Base-by-base conservation (phyloP, 1,140 invertebrate genomes). In the Kradibia gibbosae region DNA sequence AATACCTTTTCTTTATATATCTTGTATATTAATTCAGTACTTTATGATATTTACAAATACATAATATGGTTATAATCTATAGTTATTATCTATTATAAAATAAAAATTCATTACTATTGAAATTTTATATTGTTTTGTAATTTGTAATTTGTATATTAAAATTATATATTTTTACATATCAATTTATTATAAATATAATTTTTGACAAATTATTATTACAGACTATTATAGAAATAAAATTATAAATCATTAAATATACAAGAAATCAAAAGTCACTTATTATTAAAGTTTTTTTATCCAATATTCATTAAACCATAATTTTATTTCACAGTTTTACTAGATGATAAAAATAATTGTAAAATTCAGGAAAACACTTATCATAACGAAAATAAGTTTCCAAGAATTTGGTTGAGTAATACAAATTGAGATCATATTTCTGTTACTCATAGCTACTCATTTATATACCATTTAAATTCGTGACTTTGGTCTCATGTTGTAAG, bases 391-490 rank as follows among this genome's bases (percentile, higher is more conserved):
- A 50, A 70, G 1, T 20, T 76, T 77, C 80, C 60, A 39, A 60
- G 80, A 81, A 81, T n/a, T 13, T 60, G 70, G 45, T 71, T 70
- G 80, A 71, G 60, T 62, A 76, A 76, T 57, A 45, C 60, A 48
- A 81, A 77, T 77, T 50, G 55, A 67, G 81, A 50, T 73, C 81
- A 78, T 75, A 50, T 78, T 57, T 78, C 81, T 82, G 74, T 28
- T 42, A 77, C n/a, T n/a, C 53, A 73, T 71, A 3, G 34, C 75
- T 60, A n/a, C 65, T 78, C 73, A 71, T 74, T 77, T 74, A 45
- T 60, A 39, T 20, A 36, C 13, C 62, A 65, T 78, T 53, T 82
- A 82, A 78, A 82, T 81, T 77, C 73, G 73, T 70, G 31, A 57
- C 25, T 53, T 28, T 48, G 39, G 53, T 7, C 10, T 62, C 28